Conservation (phyloP, 2,888 invertebrate genomes). For the Agonopterix heracliana region DNA sequence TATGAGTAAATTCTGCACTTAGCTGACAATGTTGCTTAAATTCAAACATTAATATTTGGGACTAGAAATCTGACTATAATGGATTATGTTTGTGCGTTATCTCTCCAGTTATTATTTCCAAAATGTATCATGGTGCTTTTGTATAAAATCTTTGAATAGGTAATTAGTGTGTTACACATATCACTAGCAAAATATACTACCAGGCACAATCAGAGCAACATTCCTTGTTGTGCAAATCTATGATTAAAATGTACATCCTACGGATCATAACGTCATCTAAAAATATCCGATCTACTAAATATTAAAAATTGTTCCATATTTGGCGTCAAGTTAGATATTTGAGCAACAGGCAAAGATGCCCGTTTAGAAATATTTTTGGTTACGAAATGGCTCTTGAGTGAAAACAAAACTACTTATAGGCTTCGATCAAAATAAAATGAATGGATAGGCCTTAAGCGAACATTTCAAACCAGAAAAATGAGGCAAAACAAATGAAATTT, state of each 20-base stretch:
- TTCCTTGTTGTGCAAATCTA: slow-evolving; percentile 2
- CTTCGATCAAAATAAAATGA: no score
- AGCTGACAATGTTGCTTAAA: slow-evolving; percentile 42
- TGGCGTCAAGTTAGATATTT: slow-evolving; percentile 20
- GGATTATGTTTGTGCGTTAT: slow-evolving; percentile 44
- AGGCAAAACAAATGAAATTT: no score
- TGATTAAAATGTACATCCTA: no score
- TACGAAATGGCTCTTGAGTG: slow-evolving; percentile 18
- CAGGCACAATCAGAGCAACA: slow-evolving; percentile 19
- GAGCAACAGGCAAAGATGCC: slow-evolving; percentile 19
- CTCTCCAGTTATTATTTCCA: slow-evolving; percentile 16
- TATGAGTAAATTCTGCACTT: slow-evolving; percentile 49
- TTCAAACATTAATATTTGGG: slow-evolving; percentile 55
- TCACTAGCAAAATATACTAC: slow-evolving; percentile 19
- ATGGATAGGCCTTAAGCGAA: no score
- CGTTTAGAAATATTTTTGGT: slow-evolving; percentile 13
- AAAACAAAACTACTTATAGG: no score
- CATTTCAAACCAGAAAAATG: no score
- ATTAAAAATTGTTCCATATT: slow-evolving; percentile 20
- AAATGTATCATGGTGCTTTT: slow-evolving; percentile 17
- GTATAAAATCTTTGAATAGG: slow-evolving; percentile 23
- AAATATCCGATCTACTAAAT: slow-evolving; percentile 2
- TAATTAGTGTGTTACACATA: slow-evolving; percentile 18
- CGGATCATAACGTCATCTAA: slow-evolving; percentile 1
- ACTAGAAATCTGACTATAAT: slow-evolving; percentile 71